A percentile compares a stretch with the other conserved stretches of the same genome.
Conservation (phyloP, 1,140 invertebrate genomes). For the Drosophila ambigua region DNA sequence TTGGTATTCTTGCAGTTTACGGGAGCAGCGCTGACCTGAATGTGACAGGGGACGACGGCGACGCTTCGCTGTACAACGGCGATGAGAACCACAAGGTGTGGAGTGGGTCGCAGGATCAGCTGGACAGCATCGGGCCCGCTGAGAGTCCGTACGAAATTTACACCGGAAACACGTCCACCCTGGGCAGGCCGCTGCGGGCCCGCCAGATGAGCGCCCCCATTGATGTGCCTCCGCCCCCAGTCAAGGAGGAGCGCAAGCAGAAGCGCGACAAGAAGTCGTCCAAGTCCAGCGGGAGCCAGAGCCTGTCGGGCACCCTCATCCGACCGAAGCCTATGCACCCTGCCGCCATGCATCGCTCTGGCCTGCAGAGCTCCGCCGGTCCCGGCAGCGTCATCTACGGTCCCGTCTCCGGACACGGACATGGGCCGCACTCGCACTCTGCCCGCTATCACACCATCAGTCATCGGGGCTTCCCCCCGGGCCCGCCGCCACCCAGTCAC, state of each 20-base stretch:
- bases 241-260: conserved; percentile 76
- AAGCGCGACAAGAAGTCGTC: conserved; percentile 78
- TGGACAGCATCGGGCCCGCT: conserved; percentile 85
- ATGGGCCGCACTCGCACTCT: conserved; percentile 25
- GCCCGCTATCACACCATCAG: conserved; percentile 81
- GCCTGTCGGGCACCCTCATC: conserved; percentile 81
- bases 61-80: conserved; percentile 92
- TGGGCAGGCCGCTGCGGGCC: conserved; percentile 90
- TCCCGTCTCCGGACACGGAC: conserved; percentile 21
- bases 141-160: conserved; percentile 90
- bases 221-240: conserved; percentile 89
- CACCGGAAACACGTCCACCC: conserved; percentile 86
- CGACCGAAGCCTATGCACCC: conserved; percentile 82
- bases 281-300: conserved; percentile 79
- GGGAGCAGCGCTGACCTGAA: conserved; percentile 85
- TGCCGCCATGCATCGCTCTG: conserved; percentile 60
- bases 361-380: conserved; percentile 49
- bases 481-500: conserved; percentile 39
- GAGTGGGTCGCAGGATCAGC: conserved; percentile 90
- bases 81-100: conserved; percentile 97
- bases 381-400: conserved; percentile 73
- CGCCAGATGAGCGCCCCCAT: conserved; percentile 91
- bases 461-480: conserved; percentile 73
- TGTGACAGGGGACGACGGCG: conserved; percentile 87
- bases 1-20: conserved; percentile 82